Evolutionary conservation across 2,888 invertebrate genomes (phyloP).

Genomic region (Athalia rosae): DNA sequence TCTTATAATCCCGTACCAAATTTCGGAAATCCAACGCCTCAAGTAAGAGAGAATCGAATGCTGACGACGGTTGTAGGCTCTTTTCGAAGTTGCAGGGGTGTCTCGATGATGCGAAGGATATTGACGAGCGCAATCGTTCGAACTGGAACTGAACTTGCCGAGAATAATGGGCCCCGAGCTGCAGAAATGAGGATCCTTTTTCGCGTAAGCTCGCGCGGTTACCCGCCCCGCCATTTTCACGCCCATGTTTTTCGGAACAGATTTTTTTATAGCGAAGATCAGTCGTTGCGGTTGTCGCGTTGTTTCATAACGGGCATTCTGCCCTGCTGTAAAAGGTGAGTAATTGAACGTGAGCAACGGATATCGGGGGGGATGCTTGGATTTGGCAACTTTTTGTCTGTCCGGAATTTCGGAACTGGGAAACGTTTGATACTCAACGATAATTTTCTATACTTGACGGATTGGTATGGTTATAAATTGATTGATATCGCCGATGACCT

Average conservation of each 20-base stretch:
- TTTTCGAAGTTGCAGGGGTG: background rate
- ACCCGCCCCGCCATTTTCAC: constrained; percentile 31
- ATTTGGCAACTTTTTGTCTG: background rate
- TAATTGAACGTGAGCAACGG: background rate
- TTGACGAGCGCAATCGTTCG: constrained; percentile 6
- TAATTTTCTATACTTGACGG: constrained; percentile 22
- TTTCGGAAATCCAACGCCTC: constrained; percentile 53
- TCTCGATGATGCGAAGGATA: constrained; percentile 2
- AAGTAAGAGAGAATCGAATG: constrained; percentile 38
- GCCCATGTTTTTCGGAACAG: constrained; percentile 8
- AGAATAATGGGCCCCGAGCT: constrained; percentile 34
- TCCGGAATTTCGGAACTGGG: background rate
- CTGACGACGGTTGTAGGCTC: constrained; percentile 14
- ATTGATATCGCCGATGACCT: constrained; percentile 20
- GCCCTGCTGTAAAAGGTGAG: background rate
- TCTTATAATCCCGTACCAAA: constrained; percentile 53
- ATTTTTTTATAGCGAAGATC: background rate
- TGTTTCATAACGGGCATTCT: too few relatives aligned
- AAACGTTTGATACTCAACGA: background rate
- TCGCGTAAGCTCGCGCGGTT: constrained; percentile 32
- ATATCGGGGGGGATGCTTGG: background rate
- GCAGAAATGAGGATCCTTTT: constrained; percentile 26
- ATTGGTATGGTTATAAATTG: constrained; percentile 33
- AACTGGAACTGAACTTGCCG: background rate
- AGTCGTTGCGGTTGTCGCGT: background rate